These are phyloP conservation scores for Grammomys surdaster DNA, from an alignment of 2,113 vertebrate genomes.

Conservation along the genomic window DNA sequence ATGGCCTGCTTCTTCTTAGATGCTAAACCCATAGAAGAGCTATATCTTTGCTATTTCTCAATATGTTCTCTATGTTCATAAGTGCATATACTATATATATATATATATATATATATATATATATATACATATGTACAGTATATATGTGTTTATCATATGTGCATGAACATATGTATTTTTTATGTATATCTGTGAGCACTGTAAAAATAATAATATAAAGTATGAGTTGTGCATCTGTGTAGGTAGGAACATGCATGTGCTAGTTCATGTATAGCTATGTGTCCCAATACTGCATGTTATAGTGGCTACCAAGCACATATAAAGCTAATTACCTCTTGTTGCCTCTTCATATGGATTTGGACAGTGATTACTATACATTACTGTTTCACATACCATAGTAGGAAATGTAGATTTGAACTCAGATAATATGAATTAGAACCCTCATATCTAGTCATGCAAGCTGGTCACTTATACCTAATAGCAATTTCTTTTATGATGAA, in stretches of 20 bases:
- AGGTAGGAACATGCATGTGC: neutral
- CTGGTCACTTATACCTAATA: neutral
- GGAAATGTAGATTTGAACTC: neutral
- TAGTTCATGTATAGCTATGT: neutral
- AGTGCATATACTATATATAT: neutral
- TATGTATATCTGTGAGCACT: neutral
- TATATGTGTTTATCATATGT: neutral
- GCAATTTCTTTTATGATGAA: neutral
- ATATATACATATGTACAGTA: neutral
- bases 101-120: neutral
- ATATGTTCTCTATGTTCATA: neutral
- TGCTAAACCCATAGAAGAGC: neutral
- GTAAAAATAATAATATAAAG: neutral
- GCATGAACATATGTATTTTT: neutral
- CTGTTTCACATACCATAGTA: neutral
- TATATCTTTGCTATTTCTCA: neutral
- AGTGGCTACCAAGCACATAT: neutral
- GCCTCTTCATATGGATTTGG: slow-evolving; percentile 4
- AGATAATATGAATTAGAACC: slow-evolving; percentile 11
- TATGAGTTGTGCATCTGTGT: neutral
- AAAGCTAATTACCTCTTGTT: neutral
- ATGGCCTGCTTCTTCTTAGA: neutral
- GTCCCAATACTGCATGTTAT: neutral
- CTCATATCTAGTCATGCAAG: neutral
- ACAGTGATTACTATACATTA: neutral